Percentiles rank a stretch among this genome's conserved stretches.
These are phyloP conservation scores for Suricata suricatta DNA, from an alignment of 2,113 vertebrate genomes.

Conservation along the genomic window DNA sequence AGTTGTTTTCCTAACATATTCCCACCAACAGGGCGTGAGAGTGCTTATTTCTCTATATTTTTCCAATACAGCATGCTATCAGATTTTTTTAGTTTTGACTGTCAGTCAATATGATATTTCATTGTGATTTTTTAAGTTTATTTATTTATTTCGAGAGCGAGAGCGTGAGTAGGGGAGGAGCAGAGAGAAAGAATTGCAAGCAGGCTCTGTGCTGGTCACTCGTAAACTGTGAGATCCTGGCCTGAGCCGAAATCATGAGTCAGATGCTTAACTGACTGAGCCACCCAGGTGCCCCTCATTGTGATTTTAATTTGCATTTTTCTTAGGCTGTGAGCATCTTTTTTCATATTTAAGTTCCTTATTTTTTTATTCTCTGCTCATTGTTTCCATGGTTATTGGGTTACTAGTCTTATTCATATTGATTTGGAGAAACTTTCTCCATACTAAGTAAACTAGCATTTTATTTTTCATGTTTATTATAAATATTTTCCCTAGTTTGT, in stretches of 20 bases:
- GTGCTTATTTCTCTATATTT: not conserved
- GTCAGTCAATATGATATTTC: not conserved
- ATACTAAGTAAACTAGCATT: not conserved
- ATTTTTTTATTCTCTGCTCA: not conserved
- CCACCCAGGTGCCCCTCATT: not conserved
- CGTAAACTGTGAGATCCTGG: too few relatives aligned
- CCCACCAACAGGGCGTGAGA: not conserved
- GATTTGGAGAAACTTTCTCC: not conserved
- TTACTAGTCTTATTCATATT: not conserved
- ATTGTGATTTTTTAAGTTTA: not conserved
- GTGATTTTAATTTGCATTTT: conserved; percentile 30
- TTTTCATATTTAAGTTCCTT: not conserved
- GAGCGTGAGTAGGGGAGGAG: too few relatives aligned
- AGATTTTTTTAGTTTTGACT: not conserved
- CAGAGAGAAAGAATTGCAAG: too few relatives aligned
- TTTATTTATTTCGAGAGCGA: too few relatives aligned
- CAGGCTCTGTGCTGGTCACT: too few relatives aligned
- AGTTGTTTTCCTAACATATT: not conserved
- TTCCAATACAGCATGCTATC: not conserved
- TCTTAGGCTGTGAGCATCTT: not conserved
- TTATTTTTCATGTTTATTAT: not conserved
- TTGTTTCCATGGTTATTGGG: not conserved
- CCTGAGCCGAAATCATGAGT: too few relatives aligned
- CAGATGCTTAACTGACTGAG: too few relatives aligned
- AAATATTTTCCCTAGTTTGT: conserved; percentile 13